Evolutionary conservation across 2,113 vertebrate genomes (phyloP), one percentile per base, ranked within the genome.

Genomic region (Bujurquina vittata): DNA sequence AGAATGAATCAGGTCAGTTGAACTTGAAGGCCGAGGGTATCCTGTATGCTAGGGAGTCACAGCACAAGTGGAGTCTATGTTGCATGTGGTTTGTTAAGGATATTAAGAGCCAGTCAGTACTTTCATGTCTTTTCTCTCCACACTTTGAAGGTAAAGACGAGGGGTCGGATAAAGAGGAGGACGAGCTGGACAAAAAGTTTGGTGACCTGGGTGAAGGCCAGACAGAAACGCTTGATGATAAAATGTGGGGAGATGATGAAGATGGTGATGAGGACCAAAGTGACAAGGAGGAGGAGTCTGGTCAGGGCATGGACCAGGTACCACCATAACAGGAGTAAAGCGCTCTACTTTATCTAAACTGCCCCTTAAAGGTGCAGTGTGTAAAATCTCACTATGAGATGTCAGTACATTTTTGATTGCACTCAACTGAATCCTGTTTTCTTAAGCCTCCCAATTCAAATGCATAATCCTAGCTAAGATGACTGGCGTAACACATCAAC

Each of bases 241-340:
- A 98, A 72, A 96, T 99, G 84, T 99, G 98, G 98, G 98, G 98
- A 1, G 97, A 97, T 85, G 96, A 98, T 0, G 93, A 97, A 0
- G 95, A 97, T 0, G 96, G 96, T 0, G 96, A 97, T 0, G 95
- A 97, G 7, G 94, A 93, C 74, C 87, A 92, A 23, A 95, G 93
- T 46, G 95, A 95, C 69, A 95, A 96, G 88, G 93, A 96, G 89
- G 97, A 99, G 88, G 98, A 99, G 94, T 97, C 93, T 17, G 98
- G 98, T 72, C 95, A 96, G 80, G 98, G 98, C 88, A 96, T 99
- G 97, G 98, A 99, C 91, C 97, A 97, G 97, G 98, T 99, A 95
- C 17, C 9, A 10, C n/a, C 33, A 43, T 29, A 59, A 9, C 26
- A 14, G n/a, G 15, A 37, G 9, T 43, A 10, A 33, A 33, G 7